Evolutionary conservation across 2,888 invertebrate genomes (phyloP), one percentile per base, ranked within the genome.

Genomic region (Spilosoma lubricipeda): DNA sequence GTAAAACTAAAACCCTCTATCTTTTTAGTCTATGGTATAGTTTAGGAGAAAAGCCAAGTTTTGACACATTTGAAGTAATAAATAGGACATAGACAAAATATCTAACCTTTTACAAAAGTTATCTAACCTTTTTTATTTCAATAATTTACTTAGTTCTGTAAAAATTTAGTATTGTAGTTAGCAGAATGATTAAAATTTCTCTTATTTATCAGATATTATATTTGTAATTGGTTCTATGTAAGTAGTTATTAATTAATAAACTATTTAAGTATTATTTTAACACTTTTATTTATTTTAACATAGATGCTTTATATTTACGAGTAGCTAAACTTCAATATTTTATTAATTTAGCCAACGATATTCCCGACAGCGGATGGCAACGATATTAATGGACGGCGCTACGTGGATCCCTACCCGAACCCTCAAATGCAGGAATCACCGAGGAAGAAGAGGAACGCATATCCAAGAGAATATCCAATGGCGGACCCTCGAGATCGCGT

Each of bases 341-440:
- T 87, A 93, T 91, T 93, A 93, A 93, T 91, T 82, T 90, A 93
- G 93, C 90, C 88, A 92, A 90, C 91, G 89, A 92, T 93, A 91
- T 93, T 92, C 91, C 92, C 92, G 91, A 94, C 94, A 95, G 95
- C 92, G 93, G 95, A 95, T 91, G 94, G 93, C 91, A 94, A 85
- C 90, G 94, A 95, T 90, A 92, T 94, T 90, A 94, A 89, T 76
- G 91, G 92, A 80, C 86, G 95, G 73, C 91, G 95, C 74, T 95
- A 92, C 86, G 94, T 95, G 85, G 95, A 95, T 80, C 94, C 95
- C 1, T 95, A 95, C 82, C 95, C 95, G n/a, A 91, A 88, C 66
- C 93, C 94, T 81, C 94, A 93, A 82, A 91, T 95, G 90, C 95
- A 95, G 83, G 95, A 95, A 36, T 91, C 94, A 13, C 95, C 94